These are phyloP conservation scores for Xenopus petersii DNA, from an alignment of 2,797 vertebrate genomes.

Conservation along the genomic window DNA sequence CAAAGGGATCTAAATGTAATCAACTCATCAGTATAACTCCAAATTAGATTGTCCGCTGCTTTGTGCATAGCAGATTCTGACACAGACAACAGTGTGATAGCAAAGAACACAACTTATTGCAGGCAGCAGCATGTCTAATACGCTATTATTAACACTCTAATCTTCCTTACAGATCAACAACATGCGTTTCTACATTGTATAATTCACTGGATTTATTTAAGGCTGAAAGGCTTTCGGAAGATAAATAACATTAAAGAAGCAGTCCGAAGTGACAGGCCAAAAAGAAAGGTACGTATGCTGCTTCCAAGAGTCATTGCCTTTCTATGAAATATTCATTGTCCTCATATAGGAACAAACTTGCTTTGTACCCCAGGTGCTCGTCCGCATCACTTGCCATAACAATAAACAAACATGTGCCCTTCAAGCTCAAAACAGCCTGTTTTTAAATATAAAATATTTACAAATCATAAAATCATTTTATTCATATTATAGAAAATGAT, in stretches of 20 bases:
- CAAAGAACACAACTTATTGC: not conserved
- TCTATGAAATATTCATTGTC: not conserved
- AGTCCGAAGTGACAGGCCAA: not conserved
- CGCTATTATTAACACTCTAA: slow-evolving; percentile 13
- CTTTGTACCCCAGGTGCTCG: no score
- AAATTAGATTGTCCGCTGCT: slow-evolving; percentile 21
- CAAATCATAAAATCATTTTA: no score
- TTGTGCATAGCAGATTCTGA: not conserved
- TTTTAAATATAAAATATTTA: no score
- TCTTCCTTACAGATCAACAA: slow-evolving; percentile 1
- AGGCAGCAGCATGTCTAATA: slow-evolving; percentile 1
- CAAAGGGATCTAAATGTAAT: slow-evolving; percentile 32
- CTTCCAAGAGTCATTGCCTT: slow-evolving; percentile 13
- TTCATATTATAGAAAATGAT: no score
- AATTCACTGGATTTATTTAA: slow-evolving; percentile 17
- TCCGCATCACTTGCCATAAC: no score
- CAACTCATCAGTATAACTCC: slow-evolving; percentile 31
- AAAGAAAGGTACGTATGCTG: not conserved
- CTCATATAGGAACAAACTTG: no score
- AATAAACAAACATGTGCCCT: not conserved
- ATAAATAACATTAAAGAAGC: slow-evolving; percentile 21
- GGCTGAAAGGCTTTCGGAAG: not conserved
- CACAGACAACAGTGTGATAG: slow-evolving; percentile 2
- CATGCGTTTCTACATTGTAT: slow-evolving; percentile 18
- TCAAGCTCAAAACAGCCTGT: not conserved